Percentiles rank a stretch among this genome's conserved stretches.
Evolutionary conservation across 2,888 invertebrate species (phyloP).

Genomic region (Cylindroiulus punctatus): DNA sequence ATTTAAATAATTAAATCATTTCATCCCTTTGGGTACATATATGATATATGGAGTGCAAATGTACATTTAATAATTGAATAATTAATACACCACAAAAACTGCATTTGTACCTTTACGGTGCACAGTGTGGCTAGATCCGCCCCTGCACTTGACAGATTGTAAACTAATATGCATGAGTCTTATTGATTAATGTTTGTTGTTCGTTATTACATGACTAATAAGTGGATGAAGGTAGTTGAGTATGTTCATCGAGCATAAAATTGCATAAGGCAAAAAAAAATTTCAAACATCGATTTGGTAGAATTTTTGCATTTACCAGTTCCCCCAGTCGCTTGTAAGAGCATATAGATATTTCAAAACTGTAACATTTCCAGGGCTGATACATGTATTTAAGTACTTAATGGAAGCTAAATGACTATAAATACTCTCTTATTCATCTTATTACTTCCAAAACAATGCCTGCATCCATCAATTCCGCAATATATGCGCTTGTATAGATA

Average conservation of each 20-base stretch:
- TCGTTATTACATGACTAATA: neutral
- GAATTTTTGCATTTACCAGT: constrained; percentile 24
- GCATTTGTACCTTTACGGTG: too few species aligned
- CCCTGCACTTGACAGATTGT: constrained; percentile 10
- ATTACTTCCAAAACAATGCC: neutral
- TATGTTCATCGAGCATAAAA: neutral
- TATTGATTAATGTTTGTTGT: neutral
- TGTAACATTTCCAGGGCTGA: too few species aligned
- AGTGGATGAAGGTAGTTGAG: neutral
- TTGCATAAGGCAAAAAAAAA: neutral
- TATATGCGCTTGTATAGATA: too few species aligned
- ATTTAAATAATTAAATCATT: too few species aligned
- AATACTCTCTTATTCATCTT: neutral
- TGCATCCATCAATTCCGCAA: neutral
- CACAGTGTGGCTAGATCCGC: too few species aligned
- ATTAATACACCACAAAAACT: too few species aligned
- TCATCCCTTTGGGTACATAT: too few species aligned
- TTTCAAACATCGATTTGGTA: neutral
- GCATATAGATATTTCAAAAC: neutral
- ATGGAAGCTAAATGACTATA: neutral
- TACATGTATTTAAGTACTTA: too few species aligned
- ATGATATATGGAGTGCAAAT: too few species aligned
- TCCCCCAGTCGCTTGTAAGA: neutral
- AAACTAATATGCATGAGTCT: neutral
- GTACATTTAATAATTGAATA: too few species aligned